Evolutionary conservation across 2,888 invertebrate species (phyloP).

Genomic region (Hyposoter didymator): DNA sequence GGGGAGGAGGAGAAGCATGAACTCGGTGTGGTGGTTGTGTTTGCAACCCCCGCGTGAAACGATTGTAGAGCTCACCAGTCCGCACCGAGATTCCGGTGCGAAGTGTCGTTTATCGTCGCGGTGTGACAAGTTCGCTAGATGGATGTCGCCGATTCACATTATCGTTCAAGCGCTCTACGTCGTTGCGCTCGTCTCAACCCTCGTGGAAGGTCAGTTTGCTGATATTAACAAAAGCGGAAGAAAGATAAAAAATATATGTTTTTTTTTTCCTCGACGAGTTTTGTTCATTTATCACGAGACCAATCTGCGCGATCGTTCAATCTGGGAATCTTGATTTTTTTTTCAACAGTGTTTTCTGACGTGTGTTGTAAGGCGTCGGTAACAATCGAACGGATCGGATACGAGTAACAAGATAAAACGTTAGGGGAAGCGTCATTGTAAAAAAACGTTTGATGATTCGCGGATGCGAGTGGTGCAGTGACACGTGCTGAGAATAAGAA

Average conservation of each 20-base stretch:
- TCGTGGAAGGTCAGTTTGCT: constrained; percentile 80
- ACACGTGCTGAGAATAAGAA: constrained; percentile 27
- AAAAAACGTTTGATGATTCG: neutral
- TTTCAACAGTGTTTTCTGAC: neutral
- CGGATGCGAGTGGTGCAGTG: constrained; percentile 38
- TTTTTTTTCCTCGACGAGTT: neutral
- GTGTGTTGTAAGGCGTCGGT: neutral
- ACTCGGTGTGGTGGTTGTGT: constrained; percentile 63
- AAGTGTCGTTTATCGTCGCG: constrained; percentile 78
- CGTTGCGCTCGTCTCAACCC: constrained; percentile 75
- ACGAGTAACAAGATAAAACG: neutral
- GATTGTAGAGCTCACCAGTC: constrained; percentile 74
- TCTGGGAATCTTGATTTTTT: neutral
- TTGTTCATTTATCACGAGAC: constrained; percentile 11
- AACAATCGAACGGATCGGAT: neutral
- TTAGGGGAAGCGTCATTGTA: constrained; percentile 22
- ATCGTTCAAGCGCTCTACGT: constrained; percentile 77
- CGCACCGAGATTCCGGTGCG: constrained; percentile 82
- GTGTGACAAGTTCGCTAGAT: constrained; percentile 81
- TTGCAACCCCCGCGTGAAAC: constrained; percentile 59
- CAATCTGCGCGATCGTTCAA: constrained; percentile 19
- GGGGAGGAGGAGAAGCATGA: constrained; percentile 42
- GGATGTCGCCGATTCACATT: constrained; percentile 82
- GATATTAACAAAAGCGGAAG: constrained; percentile 29
- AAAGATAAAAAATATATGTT: neutral